phyloP scores from a whole-genome alignment of 2,113 vertebrate species.

The Aptenodytes forsteri region DNA sequence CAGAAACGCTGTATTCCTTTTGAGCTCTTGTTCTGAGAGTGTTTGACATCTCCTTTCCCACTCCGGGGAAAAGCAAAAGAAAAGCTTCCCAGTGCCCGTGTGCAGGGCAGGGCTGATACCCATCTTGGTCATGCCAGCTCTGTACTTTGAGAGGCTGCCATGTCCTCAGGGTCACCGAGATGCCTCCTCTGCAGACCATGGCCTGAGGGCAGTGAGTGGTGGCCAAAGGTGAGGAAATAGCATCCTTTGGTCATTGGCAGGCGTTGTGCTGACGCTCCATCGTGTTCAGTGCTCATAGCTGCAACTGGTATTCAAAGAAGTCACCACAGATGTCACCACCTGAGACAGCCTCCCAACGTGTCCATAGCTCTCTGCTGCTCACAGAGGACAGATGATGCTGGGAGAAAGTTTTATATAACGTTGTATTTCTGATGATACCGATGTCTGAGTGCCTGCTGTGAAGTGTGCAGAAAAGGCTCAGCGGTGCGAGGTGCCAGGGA shows the following conservation, averaged over 20 bases:
- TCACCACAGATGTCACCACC: not conserved
- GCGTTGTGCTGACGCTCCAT: not conserved
- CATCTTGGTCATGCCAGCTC: accelerated
- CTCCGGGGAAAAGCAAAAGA: not conserved
- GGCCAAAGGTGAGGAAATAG: not conserved
- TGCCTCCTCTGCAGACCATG: not conserved
- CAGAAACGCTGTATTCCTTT: not conserved
- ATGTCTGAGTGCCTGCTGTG: not conserved
- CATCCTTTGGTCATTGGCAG: not conserved
- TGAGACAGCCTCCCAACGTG: not conserved
- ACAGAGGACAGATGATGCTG: not conserved
- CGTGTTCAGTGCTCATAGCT: not conserved
- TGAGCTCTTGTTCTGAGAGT: not conserved
- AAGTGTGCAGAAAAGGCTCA: not conserved
- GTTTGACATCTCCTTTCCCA: not conserved
- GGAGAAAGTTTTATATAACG: not conserved
- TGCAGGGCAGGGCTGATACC: not conserved
- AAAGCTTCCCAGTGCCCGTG: accelerated
- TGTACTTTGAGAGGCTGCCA: not conserved
- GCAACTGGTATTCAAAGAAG: not conserved
- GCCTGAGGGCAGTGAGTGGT: not conserved
- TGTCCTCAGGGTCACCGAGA: not conserved
- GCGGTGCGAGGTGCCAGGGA: not conserved
- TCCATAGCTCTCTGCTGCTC: not conserved
- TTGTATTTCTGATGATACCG: not conserved